Evolutionary conservation across 1,140 invertebrate species (phyloP).

Genomic region (Drosophila sucinea): DNA sequence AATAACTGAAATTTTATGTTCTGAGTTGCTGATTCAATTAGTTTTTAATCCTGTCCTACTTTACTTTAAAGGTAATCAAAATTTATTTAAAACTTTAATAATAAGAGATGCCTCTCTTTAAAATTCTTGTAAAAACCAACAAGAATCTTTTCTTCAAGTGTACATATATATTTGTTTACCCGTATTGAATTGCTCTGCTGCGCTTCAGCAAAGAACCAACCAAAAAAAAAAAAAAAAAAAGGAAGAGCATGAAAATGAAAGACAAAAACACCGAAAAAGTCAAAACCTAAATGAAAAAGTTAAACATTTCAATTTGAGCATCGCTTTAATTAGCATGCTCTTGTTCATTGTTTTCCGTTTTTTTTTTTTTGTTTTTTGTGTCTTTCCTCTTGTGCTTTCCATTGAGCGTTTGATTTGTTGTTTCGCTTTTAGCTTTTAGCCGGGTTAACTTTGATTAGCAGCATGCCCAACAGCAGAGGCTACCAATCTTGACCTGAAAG

Average conservation of each 20-base stretch:
- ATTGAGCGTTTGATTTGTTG: constrained; percentile 59
- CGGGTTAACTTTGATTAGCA: constrained; percentile 65
- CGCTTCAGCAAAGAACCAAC: constrained; percentile 26
- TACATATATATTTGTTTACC: constrained; percentile 6
- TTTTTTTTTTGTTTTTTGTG: constrained; percentile 14
- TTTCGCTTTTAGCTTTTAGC: constrained; percentile 47
- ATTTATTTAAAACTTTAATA: too few relatives aligned
- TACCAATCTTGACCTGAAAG: constrained; percentile 65
- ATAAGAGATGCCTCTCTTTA: too few relatives aligned
- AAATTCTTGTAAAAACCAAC: too few relatives aligned
- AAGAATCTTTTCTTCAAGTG: constrained; percentile 18
- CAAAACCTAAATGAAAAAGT: constrained; percentile 59
- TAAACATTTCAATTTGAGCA: constrained; percentile 80
- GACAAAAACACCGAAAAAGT: constrained; percentile 30
- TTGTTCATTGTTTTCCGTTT: constrained; percentile 76
- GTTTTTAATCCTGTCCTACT: too few relatives aligned
- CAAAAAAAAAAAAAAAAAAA: neutral
- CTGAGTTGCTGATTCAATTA: too few relatives aligned
- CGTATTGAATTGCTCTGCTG: constrained; percentile 43
- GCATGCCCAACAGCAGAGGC: constrained; percentile 59
- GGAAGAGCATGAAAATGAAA: constrained; percentile 11
- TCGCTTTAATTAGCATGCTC: constrained; percentile 77
- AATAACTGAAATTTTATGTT: too few relatives aligned
- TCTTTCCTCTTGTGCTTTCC: constrained; percentile 36
- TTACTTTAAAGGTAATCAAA: too few relatives aligned